Evolutionary conservation across 2,113 vertebrate species (phyloP), one percentile per base, ranked within the genome.

Genomic region (Abramis brama): DNA sequence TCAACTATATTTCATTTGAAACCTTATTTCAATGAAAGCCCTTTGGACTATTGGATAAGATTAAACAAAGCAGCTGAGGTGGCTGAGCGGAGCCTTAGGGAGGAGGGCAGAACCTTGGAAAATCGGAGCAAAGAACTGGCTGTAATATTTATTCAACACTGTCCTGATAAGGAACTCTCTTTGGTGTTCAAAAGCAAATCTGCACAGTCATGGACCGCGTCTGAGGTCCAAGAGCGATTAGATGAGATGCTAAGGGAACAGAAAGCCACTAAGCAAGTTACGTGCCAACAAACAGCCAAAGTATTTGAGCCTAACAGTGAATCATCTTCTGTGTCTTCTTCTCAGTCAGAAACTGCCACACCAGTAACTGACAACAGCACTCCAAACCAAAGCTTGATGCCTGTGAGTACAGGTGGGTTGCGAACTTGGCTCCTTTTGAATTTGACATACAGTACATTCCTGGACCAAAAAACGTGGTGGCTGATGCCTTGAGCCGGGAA

Each of bases 381-480:
- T 64, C 62, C 3, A 88, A 88, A 47, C 52, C 75, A 21, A 88
- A 23, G 70, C 75, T 85, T 10, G 82, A 87, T 33, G 30, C 64
- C 1, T 87, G 75, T 52, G 82, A 86, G 21, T 76, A 84, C 7
- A 8, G 66, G 8, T 80, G 86, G 86, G 76, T 59, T 2, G 17
- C 57, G 23, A 80, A 64, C 11, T 2, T 68, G 43, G 6, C 84
- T 47, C 74, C 57, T 9, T 59, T 23, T 9, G 55, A 86, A 7
- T 89, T 89, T 57, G 71, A 85, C 30, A 87, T 85, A 9, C 57
- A 59, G 57, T 59, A 66, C 62, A 27, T 5, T 1, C 50, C 83
- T 0, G 57, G 81, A 13, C 57, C 60, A 2, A 86, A 36, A 12
- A 88, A 86, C 17, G 0, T 80, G 6, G 71, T 82, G n/a, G 82